Percentiles rank a stretch among this genome's conserved stretches.
phyloP scores from a whole-genome alignment of 2,113 vertebrate species.

The Cyphotilapia sp. region DNA sequence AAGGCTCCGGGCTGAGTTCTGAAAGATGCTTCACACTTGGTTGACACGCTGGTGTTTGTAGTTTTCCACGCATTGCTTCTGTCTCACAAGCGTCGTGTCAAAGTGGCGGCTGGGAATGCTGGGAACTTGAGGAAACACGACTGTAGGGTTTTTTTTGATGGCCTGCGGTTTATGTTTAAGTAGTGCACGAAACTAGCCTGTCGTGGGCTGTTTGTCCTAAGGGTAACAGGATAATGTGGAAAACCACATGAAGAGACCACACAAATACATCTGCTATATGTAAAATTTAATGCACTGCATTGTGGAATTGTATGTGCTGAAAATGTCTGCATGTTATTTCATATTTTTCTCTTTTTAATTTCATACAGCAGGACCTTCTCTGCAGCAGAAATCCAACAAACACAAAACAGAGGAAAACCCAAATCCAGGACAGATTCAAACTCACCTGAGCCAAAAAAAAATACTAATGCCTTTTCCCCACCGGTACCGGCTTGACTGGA shows the following conservation, averaged over 20 bases:
- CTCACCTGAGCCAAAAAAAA: background rate
- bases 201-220: background rate
- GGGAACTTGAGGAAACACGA: background rate
- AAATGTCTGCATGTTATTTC: background rate
- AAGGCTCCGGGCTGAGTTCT: constrained; percentile 20
- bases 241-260: background rate
- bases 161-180: background rate
- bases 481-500: background rate
- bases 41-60: constrained; percentile 31
- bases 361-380: background rate
- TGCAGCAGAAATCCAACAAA: background rate
- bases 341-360: background rate
- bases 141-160: background rate
- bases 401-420: background rate
- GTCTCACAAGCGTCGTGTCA: background rate
- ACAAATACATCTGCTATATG: background rate
- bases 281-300: background rate
- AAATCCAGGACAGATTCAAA: background rate
- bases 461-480: background rate
- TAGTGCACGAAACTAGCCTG: background rate
- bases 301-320: background rate
- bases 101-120: background rate
- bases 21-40: constrained; percentile 42
- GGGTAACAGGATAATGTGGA: background rate
- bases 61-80: constrained; percentile 32